Conservation (phyloP, 1,140 invertebrate genomes). For the Agrilus planipennis region DNA sequence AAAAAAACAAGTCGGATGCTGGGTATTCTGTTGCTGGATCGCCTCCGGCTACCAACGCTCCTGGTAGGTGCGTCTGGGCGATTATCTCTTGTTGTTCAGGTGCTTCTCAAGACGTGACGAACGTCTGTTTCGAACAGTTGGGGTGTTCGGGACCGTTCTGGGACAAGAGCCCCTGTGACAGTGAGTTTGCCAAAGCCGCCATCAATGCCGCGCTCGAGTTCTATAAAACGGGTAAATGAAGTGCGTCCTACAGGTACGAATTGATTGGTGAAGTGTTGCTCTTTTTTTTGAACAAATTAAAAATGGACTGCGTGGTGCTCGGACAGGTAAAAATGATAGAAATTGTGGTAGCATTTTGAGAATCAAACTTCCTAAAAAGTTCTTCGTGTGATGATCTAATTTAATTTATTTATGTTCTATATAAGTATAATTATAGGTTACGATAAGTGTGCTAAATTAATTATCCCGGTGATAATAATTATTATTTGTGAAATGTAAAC, state of each 20-base stretch:
- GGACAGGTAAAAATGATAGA: background rate
- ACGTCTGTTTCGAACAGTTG: slow-evolving; percentile 50
- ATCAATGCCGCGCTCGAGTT: slow-evolving; percentile 31
- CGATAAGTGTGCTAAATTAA: no score
- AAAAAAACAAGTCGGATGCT: no score
- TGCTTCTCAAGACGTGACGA: slow-evolving; percentile 29
- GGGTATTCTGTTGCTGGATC: background rate
- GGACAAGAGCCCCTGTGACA: slow-evolving; percentile 47
- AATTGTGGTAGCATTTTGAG: background rate
- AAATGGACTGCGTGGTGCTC: background rate
- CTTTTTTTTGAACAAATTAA: background rate
- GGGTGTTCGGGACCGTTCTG: slow-evolving; percentile 52
- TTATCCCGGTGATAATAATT: no score
- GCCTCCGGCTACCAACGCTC: slow-evolving; percentile 5
- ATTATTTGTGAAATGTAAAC: no score
- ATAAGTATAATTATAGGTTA: no score
- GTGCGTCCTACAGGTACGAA: no score
- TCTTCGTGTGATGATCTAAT: no score
- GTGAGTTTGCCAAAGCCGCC: slow-evolving; percentile 38
- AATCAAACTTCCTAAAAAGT: background rate
- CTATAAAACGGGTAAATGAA: slow-evolving; percentile 14
- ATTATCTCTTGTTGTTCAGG: slow-evolving; percentile 51
- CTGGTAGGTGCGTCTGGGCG: slow-evolving; percentile 47
- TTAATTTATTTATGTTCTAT: no score
- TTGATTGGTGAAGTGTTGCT: background rate